Evolutionary conservation across 2,113 vertebrate species (phyloP), one percentile per base, ranked within the genome.

Genomic region (Poicephalus meyeri): DNA sequence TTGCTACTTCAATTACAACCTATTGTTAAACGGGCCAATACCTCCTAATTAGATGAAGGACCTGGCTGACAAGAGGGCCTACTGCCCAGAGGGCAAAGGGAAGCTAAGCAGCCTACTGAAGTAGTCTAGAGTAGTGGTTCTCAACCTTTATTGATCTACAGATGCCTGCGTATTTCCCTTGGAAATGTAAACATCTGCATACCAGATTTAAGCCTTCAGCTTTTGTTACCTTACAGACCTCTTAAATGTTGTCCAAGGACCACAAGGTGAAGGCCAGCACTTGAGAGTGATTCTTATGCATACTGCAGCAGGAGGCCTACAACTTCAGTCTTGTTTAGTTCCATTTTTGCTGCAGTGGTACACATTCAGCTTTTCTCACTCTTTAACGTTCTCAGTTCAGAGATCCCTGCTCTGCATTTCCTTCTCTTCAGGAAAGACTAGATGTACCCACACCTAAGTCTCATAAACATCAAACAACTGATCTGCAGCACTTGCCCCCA

Each of bases 91-190:
- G 56, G 56, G 21, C 56, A 58, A 35, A 35, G 56, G 21, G 68
- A 77, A 86, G 79, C 82, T 72, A 7, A 65, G 33, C 1, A 17
- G 84, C 93, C 87, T 68, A 5, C 2, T 28, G 61, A 85, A 70
- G 70, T 53, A 44, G 39, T 88, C 88, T 88, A 58, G 68, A 73
- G 60, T 26, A 86, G 80, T 46, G 63, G 64, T 95, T 95, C 88
- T 94, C 83, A 70, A 26, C 55, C 52, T 97, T 96, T 92, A 91
- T 92, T 95, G 10, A 84, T 29, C 88, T 89, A 60, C 77, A 90
- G 88, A 66, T 80, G 76, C 53, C 65, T 76, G 19, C 5, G 25
- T 76, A 42, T 88, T 91, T 73, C 76, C 90, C 50, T 88, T 77
- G 79, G 86, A 72, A 96, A 90, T 39, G 71, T 88, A 85, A 94